These are phyloP conservation scores for Cololabis saira DNA, from an alignment of 2,113 vertebrate species.

Conservation along the genomic window DNA sequence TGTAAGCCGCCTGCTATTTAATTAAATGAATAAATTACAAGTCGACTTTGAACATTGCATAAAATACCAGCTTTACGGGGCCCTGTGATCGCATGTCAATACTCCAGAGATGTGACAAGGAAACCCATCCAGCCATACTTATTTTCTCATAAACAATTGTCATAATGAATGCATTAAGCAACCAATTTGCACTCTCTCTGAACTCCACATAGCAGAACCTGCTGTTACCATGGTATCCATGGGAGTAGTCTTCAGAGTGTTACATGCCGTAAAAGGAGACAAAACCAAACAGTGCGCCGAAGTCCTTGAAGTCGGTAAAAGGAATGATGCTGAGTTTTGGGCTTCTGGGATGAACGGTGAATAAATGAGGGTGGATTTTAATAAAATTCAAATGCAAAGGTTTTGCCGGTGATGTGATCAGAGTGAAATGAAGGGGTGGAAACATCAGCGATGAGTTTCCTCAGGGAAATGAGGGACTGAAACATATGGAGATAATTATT, in stretches of 20 bases:
- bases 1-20: not conserved
- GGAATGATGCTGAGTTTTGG: not conserved
- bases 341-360: slow-evolving; percentile 1
- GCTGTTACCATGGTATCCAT: slow-evolving; percentile 78
- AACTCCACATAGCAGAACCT: slow-evolving; percentile 61
- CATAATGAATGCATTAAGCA: slow-evolving; percentile 62
- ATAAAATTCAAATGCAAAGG: not conserved
- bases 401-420: slow-evolving; percentile 21
- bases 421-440: slow-evolving; percentile 40
- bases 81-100: slow-evolving; percentile 18
- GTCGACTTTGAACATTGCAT: not conserved
- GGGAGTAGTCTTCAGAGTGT: slow-evolving; percentile 28
- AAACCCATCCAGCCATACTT: slow-evolving; percentile 17
- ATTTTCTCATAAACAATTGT: slow-evolving; percentile 62
- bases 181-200: slow-evolving; percentile 65
- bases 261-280: slow-evolving; percentile 35
- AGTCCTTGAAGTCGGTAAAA: slow-evolving; percentile 43
- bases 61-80: slow-evolving; percentile 4
- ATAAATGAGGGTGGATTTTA: slow-evolving; percentile 18
- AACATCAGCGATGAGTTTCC: slow-evolving; percentile 47
- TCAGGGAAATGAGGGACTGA: slow-evolving; percentile 56
- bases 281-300: slow-evolving; percentile 13
- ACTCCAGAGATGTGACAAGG: slow-evolving; percentile 18
- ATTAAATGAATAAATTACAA: not conserved
- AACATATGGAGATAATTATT: slow-evolving; percentile 77